A percentile compares a stretch with the other conserved stretches of the same genome.
phyloP scores from a whole-genome alignment of 1,140 invertebrate genomes.

The Contarinia nasturtii region DNA sequence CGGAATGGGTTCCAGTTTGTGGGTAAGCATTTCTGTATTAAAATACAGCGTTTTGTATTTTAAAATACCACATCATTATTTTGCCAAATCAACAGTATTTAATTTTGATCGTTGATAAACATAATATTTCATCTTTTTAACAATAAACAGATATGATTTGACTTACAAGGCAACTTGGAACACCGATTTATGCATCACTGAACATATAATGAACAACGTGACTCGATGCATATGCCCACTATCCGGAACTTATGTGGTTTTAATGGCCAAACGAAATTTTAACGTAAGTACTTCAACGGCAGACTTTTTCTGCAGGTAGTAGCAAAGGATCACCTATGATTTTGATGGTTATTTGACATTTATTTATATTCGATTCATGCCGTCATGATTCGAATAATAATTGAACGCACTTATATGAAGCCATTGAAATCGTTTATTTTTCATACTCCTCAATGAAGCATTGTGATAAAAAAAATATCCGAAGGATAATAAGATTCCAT shows the following conservation, averaged over 20 bases:
- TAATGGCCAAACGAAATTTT: conserved; percentile 31
- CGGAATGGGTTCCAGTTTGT: conserved; percentile 22
- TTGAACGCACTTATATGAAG: too few species aligned
- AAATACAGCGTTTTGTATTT: too few species aligned
- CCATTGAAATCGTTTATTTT: too few species aligned
- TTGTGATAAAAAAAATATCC: too few species aligned
- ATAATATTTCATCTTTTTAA: too few species aligned
- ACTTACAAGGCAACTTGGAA: conserved; percentile 25
- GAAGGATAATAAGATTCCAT: too few species aligned
- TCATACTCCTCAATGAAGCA: too few species aligned
- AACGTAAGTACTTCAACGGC: conserved; percentile 24
- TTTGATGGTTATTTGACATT: neutral
- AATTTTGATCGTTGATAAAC: too few species aligned
- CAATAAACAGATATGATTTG: neutral
- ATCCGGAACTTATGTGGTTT: conserved; percentile 35
- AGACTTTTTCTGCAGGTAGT: neutral
- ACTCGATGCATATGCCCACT: conserved; percentile 35
- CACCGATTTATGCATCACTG: conserved; percentile 29
- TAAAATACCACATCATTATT: too few species aligned
- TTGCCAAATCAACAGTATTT: too few species aligned
- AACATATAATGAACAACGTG: conserved; percentile 24
- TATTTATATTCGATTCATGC: neutral
- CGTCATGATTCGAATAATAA: too few species aligned
- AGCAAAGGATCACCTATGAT: too few species aligned
- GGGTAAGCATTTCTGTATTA: conserved; percentile 13